Base-by-base conservation (phyloP, 2,797 vertebrate species). In the Pseudopleuronectes americanus region DNA sequence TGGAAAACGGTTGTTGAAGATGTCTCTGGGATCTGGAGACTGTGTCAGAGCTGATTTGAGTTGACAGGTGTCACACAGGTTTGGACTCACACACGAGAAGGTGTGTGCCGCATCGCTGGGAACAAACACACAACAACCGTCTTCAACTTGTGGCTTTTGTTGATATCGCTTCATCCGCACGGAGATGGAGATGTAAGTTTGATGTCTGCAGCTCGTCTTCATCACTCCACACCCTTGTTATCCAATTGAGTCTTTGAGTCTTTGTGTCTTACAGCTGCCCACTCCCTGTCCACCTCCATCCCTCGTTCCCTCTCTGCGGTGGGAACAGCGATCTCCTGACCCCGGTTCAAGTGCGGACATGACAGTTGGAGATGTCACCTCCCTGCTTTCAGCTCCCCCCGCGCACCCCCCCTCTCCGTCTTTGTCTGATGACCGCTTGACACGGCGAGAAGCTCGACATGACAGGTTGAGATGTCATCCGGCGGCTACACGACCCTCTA, bases 381-480 rank as follows among this genome's bases (percentile, higher is more conserved):
- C 82, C 10, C 1, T 3, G 60, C 75, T 76, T 63, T 77, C 66
- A 49, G 57, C 69, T 64, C 66, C 36, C 55, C 47, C 54, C 67
- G 14, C 72, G 67, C 26, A 53, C 47, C 57, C 49, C 24, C 58
- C 48, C 4, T 83, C 77, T 77, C 70, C 0, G 77, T 81, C 79
- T 87, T 85, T 85, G 89, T 87, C 84, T 69, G 81, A 75, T 74
- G 87, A 81, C 78, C 85, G 66, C 55, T 24, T 24, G 77, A 78
- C 86, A 56, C 85, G 1, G 71, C 0, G 68, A 85, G 75, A 68
- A 70, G 80, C 76, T 71, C 69, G 83, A 91, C 88, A 87, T 79
- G 89, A 89, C 85, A 87, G 82, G 84, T 84, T 87, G 80, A 84
- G 84, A 90, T 91, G 89, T 91, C 90, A 84, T 81, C 90, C 77